A percentile compares a stretch with the other conserved stretches of the same genome.
phyloP scores from a whole-genome alignment of 2,888 invertebrate genomes.

The Hypolimnas misippus region DNA sequence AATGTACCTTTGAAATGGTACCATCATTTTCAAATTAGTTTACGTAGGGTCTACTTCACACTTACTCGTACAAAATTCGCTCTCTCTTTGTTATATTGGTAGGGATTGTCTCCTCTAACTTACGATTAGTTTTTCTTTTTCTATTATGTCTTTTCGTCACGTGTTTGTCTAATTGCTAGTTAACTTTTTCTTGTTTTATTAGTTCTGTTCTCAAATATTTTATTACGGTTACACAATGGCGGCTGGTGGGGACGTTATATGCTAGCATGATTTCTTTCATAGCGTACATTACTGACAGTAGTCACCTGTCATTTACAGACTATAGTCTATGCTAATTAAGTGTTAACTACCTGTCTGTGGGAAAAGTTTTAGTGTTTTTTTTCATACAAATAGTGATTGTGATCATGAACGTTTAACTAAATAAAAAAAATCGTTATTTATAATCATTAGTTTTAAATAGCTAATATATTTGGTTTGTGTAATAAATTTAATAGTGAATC shows the following conservation, averaged over 20 bases:
- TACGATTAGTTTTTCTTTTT: background rate
- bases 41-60: no score
- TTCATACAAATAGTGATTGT: background rate
- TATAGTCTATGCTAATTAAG: conserved; percentile 18
- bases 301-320: conserved; percentile 17
- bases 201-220: conserved; percentile 10
- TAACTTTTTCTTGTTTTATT: background rate
- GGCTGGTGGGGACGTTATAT: conserved; percentile 4
- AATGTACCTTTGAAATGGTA: no score
- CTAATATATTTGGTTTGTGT: background rate
- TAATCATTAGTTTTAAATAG: background rate
- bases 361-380: conserved; percentile 15
- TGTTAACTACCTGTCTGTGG: conserved; percentile 13
- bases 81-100: no score
- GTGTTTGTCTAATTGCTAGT: background rate
- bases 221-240: conserved; percentile 8
- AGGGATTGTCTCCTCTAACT: no score
- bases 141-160: background rate
- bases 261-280: conserved; percentile 17
- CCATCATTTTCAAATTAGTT: no score
- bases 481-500: background rate
- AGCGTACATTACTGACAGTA: conserved; percentile 14
- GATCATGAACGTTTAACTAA: background rate
- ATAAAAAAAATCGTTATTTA: background rate
- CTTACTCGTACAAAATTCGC: no score